Percentiles rank a stretch among this genome's conserved stretches.
phyloP scores from a whole-genome alignment of 2,888 invertebrate species.

The Lottia scabra region DNA sequence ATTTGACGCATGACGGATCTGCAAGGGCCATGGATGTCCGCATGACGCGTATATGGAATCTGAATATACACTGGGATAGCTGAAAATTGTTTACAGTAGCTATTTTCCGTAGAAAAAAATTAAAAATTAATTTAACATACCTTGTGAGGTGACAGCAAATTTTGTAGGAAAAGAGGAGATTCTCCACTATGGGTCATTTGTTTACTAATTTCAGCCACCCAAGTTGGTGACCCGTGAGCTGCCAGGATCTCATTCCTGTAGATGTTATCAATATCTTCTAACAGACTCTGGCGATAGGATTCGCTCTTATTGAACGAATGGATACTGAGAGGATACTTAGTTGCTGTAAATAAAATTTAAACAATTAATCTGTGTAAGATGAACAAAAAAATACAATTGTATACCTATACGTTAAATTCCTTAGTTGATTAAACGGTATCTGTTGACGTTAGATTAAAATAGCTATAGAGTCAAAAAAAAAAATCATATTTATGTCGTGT shows the following conservation, averaged over 20 bases:
- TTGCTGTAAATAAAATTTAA: too few species aligned
- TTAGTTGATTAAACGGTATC: too few species aligned
- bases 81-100: background rate
- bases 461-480: too few species aligned
- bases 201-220: constrained; percentile 46
- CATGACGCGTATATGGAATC: too few species aligned
- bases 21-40: too few species aligned
- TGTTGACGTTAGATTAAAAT: too few species aligned
- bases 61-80: background rate
- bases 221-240: constrained; percentile 47
- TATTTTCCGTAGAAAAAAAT: background rate
- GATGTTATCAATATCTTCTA: constrained; percentile 43
- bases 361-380: too few species aligned
- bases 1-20: too few species aligned
- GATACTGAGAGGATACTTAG: constrained; percentile 35
- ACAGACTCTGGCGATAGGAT: constrained; percentile 37
- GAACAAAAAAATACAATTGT: too few species aligned
- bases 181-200: constrained; percentile 53
- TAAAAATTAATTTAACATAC: constrained; percentile 30
- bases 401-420: too few species aligned
- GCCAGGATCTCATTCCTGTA: constrained; percentile 44
- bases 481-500: too few species aligned
- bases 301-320: constrained; percentile 36
- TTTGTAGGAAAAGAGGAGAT: constrained; percentile 50
- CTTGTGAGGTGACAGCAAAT: constrained; percentile 48